Conservation (phyloP, 2,113 vertebrate genomes). For the Myocastor coypus region DNA sequence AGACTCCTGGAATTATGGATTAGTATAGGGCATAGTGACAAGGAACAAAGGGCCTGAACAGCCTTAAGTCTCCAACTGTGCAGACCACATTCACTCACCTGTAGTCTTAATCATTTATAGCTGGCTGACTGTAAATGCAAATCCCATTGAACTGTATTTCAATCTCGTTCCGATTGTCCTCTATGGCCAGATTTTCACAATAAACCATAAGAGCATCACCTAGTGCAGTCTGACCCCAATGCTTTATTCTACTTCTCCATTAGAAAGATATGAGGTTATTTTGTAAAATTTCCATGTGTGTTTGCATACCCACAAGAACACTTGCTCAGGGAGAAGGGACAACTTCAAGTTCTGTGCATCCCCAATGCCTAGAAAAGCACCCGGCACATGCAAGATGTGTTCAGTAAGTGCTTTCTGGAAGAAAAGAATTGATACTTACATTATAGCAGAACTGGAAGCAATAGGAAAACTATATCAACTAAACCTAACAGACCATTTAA, state of each 20-base stretch:
- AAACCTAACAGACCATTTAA: neutral
- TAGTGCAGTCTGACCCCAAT: neutral
- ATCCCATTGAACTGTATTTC: neutral
- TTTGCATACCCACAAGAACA: neutral
- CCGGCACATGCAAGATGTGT: neutral
- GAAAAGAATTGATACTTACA: neutral
- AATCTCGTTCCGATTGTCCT: neutral
- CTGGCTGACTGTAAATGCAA: neutral
- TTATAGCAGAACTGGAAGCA: neutral
- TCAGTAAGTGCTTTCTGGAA: neutral
- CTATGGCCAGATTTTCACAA: neutral
- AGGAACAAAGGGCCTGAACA: no score
- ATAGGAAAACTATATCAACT: neutral
- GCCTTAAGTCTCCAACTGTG: neutral
- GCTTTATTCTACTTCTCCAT: neutral
- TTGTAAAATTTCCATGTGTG: neutral
- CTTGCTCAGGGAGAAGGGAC: neutral
- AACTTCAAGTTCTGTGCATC: neutral
- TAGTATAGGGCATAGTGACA: no score
- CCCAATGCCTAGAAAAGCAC: neutral
- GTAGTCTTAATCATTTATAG: neutral
- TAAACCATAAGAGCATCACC: neutral
- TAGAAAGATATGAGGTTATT: neutral
- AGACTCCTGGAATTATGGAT: no score
- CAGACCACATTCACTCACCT: neutral